Conservation (phyloP, 1,140 invertebrate genomes). For the Polyergus mexicanus region DNA sequence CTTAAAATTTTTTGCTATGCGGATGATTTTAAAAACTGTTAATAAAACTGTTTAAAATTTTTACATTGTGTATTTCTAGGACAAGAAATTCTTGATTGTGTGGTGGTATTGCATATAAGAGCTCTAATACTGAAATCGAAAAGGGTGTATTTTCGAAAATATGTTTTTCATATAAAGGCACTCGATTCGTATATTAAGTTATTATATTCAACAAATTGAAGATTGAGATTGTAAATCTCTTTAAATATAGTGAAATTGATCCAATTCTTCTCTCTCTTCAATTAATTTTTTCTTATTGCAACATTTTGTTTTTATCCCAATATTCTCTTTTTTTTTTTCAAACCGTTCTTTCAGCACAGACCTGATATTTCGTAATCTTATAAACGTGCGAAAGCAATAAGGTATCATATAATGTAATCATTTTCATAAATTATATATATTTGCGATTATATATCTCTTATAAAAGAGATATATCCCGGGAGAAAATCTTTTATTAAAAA, state of each 20-base stretch:
- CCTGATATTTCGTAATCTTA: conserved; percentile 10
- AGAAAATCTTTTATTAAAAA: conserved; percentile 34
- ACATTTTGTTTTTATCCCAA: no score
- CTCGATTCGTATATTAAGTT: conserved; percentile 17
- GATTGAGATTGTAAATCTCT: not conserved
- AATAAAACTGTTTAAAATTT: not conserved
- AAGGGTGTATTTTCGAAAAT: conserved; percentile 41
- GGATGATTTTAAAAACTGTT: conserved; percentile 22
- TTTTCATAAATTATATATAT: not conserved
- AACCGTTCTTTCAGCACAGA: not conserved
- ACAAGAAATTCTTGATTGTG: conserved; percentile 19
- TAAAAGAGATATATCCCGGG: conserved; percentile 15
- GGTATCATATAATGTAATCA: not conserved
- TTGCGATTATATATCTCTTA: not conserved
- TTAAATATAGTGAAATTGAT: not conserved
- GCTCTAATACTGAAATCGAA: conserved; percentile 51
- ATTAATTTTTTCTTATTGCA: not conserved
- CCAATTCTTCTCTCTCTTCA: not conserved
- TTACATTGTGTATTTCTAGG: not conserved
- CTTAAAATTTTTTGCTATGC: no score
- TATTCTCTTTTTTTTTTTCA: conserved; percentile 27
- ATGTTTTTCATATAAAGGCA: conserved; percentile 24
- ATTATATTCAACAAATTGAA: conserved; percentile 1
- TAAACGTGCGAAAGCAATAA: not conserved
- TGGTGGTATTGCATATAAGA: not conserved